These are phyloP conservation scores for Oreochromis mossambicus DNA, from an alignment of 2,797 vertebrate genomes.

Conservation along the genomic window DNA sequence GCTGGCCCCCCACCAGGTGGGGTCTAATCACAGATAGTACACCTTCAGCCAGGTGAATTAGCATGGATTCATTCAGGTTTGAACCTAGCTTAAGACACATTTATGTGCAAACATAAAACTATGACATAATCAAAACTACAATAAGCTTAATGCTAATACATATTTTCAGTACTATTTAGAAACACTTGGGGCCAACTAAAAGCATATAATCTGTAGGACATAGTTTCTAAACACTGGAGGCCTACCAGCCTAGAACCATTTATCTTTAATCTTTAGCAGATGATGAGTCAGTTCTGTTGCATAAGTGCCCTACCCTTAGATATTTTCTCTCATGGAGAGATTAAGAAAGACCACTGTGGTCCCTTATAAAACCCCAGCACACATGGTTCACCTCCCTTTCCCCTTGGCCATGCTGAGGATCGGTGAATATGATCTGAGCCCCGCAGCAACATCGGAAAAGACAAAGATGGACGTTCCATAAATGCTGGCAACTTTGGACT, in stretches of 20 bases:
- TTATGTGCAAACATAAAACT: not conserved
- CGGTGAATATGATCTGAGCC: not conserved
- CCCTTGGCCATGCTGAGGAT: not conserved
- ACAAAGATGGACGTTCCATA: not conserved
- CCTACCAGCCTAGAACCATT: not conserved
- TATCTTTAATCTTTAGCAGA: not conserved
- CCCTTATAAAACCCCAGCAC: not conserved
- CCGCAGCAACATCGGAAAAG: not conserved
- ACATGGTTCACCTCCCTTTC: not conserved
- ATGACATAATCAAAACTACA: not conserved
- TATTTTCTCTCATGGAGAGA: not conserved
- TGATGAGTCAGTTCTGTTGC: not conserved
- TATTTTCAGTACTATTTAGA: not conserved
- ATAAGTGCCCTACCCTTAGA: not conserved
- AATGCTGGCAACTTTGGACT: not conserved
- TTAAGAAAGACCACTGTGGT: not conserved
- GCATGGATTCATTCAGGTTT: not conserved
- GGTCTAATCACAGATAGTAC: no score
- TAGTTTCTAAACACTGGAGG: not conserved
- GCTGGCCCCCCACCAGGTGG: no score
- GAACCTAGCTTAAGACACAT: not conserved
- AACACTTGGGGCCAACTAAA: not conserved
- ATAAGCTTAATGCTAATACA: not conserved
- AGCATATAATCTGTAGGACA: not conserved
- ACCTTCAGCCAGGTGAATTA: not conserved